These are phyloP conservation scores for Nephrotoma appendiculata DNA, from an alignment of 2,888 invertebrate genomes.

Conservation along the genomic window DNA sequence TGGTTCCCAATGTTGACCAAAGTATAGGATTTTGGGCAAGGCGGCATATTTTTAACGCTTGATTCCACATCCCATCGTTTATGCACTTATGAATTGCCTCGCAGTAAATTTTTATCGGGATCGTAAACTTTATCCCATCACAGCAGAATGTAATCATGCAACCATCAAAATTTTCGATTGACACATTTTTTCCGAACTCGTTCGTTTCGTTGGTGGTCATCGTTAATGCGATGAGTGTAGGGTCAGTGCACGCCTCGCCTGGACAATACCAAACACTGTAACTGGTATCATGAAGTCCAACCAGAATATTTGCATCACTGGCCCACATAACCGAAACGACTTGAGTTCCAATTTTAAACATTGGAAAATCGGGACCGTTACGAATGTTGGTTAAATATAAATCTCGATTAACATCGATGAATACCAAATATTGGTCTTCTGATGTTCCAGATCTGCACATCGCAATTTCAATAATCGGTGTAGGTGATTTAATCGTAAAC, in stretches of 20 bases:
- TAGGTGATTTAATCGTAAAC: slow-evolving; percentile 44
- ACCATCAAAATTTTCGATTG: slow-evolving; percentile 66
- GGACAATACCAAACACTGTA: slow-evolving; percentile 75
- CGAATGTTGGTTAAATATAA: slow-evolving; percentile 56
- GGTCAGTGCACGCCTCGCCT: slow-evolving; percentile 53
- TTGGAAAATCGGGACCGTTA: slow-evolving; percentile 7
- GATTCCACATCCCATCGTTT: slow-evolving; percentile 66
- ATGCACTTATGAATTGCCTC: slow-evolving; percentile 50
- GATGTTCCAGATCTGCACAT: slow-evolving; percentile 72
- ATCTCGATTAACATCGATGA: slow-evolving; percentile 82
- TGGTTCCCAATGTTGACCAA: slow-evolving; percentile 89
- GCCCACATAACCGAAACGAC: slow-evolving; percentile 42
- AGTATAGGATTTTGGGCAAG: slow-evolving; percentile 43
- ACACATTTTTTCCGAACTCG: slow-evolving; percentile 77
- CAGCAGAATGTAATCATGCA: slow-evolving; percentile 72
- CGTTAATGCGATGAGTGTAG: slow-evolving; percentile 48
- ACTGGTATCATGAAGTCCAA: slow-evolving; percentile 62
- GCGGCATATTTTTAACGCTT: slow-evolving; percentile 63
- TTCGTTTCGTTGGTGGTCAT: slow-evolving; percentile 40
- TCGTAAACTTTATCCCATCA: slow-evolving; percentile 65
- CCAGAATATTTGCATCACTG: slow-evolving; percentile 63
- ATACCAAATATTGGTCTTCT: slow-evolving; percentile 67
- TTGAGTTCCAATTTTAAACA: slow-evolving; percentile 35
- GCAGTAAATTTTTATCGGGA: slow-evolving; percentile 29
- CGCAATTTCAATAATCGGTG: slow-evolving; percentile 66